phyloP scores from a whole-genome alignment of 2,113 vertebrate genomes.

The Erpornis zantholeuca region DNA sequence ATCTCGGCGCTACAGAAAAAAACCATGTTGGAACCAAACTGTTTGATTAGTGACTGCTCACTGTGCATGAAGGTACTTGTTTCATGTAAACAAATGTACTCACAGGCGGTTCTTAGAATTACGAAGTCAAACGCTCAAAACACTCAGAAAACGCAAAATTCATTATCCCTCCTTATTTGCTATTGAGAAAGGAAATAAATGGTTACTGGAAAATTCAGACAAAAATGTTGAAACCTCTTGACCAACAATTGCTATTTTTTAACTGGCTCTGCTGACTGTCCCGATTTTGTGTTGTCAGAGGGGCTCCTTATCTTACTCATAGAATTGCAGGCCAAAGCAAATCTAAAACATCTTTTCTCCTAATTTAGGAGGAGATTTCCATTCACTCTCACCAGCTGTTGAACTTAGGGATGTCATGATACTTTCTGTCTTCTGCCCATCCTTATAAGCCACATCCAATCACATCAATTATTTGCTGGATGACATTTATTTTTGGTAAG shows the following conservation, averaged over 20 bases:
- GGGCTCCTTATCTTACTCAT: neutral
- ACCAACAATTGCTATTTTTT: neutral
- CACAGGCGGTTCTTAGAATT: neutral
- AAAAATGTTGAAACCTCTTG: neutral
- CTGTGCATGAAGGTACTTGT: neutral
- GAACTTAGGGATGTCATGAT: neutral
- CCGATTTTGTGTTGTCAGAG: neutral
- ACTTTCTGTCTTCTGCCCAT: neutral
- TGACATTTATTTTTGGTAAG: constrained; percentile 2
- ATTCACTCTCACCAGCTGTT: neutral
- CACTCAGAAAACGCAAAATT: neutral
- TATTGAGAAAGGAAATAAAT: neutral
- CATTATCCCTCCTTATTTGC: neutral
- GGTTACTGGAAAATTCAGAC: neutral
- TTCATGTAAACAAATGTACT: neutral
- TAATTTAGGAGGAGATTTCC: neutral
- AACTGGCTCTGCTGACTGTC: neutral
- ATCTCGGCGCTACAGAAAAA: neutral
- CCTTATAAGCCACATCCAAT: neutral
- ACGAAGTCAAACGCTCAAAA: neutral
- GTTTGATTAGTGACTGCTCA: neutral
- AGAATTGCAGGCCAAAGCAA: neutral
- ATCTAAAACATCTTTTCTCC: neutral
- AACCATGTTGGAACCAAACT: neutral
- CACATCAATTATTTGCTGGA: neutral